Base-by-base conservation (phyloP, 2,113 vertebrate genomes). In the Collichthys lucidus region DNA sequence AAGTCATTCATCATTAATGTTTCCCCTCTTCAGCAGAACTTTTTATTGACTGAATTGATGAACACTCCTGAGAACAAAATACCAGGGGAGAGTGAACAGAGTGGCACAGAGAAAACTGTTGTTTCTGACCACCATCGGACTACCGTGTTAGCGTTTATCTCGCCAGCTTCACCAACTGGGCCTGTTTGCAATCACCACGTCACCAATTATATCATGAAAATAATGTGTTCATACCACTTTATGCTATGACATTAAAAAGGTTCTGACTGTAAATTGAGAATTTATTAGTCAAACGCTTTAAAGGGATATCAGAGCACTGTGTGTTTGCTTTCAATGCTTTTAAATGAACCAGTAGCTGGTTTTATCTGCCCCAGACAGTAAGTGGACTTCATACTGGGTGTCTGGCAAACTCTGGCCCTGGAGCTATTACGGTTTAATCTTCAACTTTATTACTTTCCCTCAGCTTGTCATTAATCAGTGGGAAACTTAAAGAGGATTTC, bases 391-490 rank as follows among this genome's bases (percentile, higher is more conserved):
- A 74, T 65, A 70, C 78, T 65, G 72, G 64, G 63, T 22, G 82
- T 64, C 75, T 0, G 5, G 42, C 69, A 69, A 59, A 68, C 35
- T 42, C 2, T 26, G 19, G 44, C 60, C 40, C 49, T 62, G 42
- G 60, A 63, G 73, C 64, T 52, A 60, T 87, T 86, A 83, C 19
- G 50, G 70, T 83, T 83, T 91, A 91, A 88, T 86, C 83, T 77
- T 85, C 79, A 86, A 79, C 35, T 40, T 79, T 82, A 86, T 89
- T 86, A 80, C 85, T 83, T 77, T 77, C 52, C 70, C 59, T 52
- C 71, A 75, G 82, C 71, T 80, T 89, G 55, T 80, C 71, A 85
- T 86, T 88, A 88, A 90, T 86, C 84, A 84, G 87, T 4, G 1
- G 83, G 65, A 77, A 66, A 61, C 68, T 77, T 80, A 83, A 40